Conservation (phyloP, 2,113 vertebrate genomes). For the Odocoileus hemionus region DNA sequence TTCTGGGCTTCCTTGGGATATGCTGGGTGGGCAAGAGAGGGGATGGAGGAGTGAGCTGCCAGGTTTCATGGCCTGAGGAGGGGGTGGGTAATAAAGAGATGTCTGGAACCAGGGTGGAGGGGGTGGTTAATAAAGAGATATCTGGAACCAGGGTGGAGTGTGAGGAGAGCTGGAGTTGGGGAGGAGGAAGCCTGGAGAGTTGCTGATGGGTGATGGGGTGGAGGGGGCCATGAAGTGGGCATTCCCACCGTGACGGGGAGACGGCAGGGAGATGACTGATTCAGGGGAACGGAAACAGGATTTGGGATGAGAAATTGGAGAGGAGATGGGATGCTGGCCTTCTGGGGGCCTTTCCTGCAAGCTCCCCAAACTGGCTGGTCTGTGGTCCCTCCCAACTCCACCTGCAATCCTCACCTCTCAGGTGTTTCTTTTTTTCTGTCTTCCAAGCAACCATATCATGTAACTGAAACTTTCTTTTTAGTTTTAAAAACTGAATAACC, state of each 20-base stretch:
- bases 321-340: background rate
- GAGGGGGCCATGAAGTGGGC: background rate
- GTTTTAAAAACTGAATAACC: background rate
- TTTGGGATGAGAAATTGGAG: background rate
- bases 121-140: background rate
- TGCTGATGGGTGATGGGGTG: background rate
- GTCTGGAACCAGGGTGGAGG: background rate
- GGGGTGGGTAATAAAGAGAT: background rate
- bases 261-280: background rate
- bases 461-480: background rate
- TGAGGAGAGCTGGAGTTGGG: background rate
- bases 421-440: background rate
- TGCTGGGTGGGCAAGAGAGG: background rate
- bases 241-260: background rate
- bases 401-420: fast-evolving
- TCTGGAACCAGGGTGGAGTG: background rate
- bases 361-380: background rate
- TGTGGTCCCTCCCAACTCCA: background rate
- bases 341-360: background rate
- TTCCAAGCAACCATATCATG: background rate
- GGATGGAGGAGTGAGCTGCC: background rate
- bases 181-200: background rate
- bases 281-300: too few relatives aligned
- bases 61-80: background rate
- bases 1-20: background rate